Percentiles rank a stretch among this genome's conserved stretches.
Evolutionary conservation across 1,140 invertebrate species (phyloP).

Genomic region (Apis laboriosa): DNA sequence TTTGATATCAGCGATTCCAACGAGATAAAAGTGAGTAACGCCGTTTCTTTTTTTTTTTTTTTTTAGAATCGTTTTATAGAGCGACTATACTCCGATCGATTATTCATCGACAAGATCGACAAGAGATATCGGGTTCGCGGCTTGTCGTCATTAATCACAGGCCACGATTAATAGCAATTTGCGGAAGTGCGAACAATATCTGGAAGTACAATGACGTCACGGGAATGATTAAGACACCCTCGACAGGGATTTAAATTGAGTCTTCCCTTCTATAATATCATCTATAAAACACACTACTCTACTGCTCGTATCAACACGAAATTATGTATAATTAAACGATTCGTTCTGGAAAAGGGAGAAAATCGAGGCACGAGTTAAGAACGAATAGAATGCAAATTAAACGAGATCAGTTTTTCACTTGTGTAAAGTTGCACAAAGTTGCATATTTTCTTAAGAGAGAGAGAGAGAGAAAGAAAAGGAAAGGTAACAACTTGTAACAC

Average conservation of each 20-base stretch:
- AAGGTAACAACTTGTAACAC: background rate
- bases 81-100: conserved; percentile 41
- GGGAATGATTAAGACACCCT: conserved; percentile 59
- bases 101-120: conserved; percentile 59
- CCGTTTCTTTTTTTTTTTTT: background rate
- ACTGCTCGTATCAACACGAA: background rate
- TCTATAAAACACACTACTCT: background rate
- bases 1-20: background rate
- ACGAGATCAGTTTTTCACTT: too few relatives aligned
- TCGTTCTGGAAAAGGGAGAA: too few relatives aligned
- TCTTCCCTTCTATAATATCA: background rate
- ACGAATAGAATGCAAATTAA: too few relatives aligned
- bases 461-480: background rate
- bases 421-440: too few relatives aligned
- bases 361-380: too few relatives aligned
- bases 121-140: conserved; percentile 57
- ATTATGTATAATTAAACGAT: too few relatives aligned
- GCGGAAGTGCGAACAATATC: conserved; percentile 59
- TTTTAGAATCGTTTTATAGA: conserved; percentile 37
- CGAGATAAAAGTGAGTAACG: background rate
- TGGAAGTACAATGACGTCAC: conserved; percentile 60
- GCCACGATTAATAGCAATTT: conserved; percentile 60
- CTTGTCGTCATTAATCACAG: conserved; percentile 58
- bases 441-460: too few relatives aligned
- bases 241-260: conserved; percentile 49